Evolutionary conservation across 2,113 vertebrate genomes (phyloP).

Genomic region (Ginglymostoma cirratum): DNA sequence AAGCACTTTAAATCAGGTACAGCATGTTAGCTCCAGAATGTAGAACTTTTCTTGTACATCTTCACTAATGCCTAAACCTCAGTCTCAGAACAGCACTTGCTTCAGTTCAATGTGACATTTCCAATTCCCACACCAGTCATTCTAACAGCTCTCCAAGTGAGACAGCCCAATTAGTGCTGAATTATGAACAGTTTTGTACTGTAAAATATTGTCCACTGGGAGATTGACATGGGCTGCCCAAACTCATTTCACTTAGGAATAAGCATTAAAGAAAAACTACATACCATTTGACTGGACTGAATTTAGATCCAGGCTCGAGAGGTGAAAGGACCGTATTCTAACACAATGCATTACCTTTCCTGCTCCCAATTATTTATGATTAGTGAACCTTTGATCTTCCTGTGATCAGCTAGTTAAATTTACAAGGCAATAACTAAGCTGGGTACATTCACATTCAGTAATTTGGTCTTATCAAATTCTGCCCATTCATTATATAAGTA

Average conservation of each 20-base stretch:
- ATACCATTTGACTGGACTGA: background rate
- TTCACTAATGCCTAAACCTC: background rate
- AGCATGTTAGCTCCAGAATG: background rate
- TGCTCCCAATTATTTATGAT: background rate
- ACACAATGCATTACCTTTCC: background rate
- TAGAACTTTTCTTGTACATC: background rate
- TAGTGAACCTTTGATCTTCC: background rate
- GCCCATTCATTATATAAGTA: background rate
- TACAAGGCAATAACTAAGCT: background rate
- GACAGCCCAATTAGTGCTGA: constrained; percentile 15
- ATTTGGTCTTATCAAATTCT: background rate
- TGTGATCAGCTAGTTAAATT: background rate
- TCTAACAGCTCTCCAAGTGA: background rate
- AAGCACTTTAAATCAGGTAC: background rate
- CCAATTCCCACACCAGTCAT: background rate
- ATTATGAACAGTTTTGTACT: constrained; percentile 5
- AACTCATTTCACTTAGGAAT: constrained; percentile 19
- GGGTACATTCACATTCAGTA: background rate
- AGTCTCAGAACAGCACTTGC: background rate
- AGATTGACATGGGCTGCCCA: background rate
- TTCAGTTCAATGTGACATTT: background rate
- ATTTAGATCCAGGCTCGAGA: background rate
- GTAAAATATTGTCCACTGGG: background rate
- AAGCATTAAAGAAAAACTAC: background rate
- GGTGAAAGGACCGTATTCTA: background rate